Base-by-base conservation (phyloP, 2,797 vertebrate genomes). In the Halcyon chelicuti region DNA sequence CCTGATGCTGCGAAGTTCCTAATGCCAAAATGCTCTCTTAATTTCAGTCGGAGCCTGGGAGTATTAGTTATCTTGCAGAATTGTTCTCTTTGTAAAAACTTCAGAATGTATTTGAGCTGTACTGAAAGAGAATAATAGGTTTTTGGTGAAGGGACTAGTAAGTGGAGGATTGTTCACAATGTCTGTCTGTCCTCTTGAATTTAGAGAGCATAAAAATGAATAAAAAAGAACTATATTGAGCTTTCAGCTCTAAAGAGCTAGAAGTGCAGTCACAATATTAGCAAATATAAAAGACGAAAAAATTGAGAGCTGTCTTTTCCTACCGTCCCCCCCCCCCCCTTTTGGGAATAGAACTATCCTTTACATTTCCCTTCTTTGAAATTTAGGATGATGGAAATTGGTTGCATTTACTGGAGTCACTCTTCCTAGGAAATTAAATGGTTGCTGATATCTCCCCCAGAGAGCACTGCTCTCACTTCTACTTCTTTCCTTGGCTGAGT, bases 151-250 rank as follows among this genome's bases (percentile, higher is more conserved):
- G 72, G 16, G 54, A 74, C n/a, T 51, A 42, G 21, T 73, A 74
- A 80, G 52, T 74, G 61, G 44, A 68, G 51, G 21, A 6, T 47
- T 77, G 47, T 66, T 88, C 42, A 65, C 25, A 37, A 33, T 40
- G n/a, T 90, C 67, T 93, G n/a, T 87, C 70, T 40, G 39, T 92
- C 68, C 72, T 88, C 37, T 37, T 79, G 73, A 84, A 84, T 93
- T 78, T 66, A 74, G 63, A 93, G 58, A 75, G 39, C 39, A 33
- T 90, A 67, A 80, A 88, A 95, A 81, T 86, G 8, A 54, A 74
- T 71, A 9, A 33, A 74, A 66, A 75, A 49, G 25, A 79, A 23
- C 35, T 58, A 9, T 37, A 54, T 18, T 26, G 20, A 39, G 29
- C 60, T 83, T 90, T 90, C 68, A 90, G 47, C 44, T 77, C 51